Percentiles rank a stretch among this genome's conserved stretches.
Evolutionary conservation across 2,113 vertebrate genomes (phyloP).

Genomic region (Aegithalos caudatus): DNA sequence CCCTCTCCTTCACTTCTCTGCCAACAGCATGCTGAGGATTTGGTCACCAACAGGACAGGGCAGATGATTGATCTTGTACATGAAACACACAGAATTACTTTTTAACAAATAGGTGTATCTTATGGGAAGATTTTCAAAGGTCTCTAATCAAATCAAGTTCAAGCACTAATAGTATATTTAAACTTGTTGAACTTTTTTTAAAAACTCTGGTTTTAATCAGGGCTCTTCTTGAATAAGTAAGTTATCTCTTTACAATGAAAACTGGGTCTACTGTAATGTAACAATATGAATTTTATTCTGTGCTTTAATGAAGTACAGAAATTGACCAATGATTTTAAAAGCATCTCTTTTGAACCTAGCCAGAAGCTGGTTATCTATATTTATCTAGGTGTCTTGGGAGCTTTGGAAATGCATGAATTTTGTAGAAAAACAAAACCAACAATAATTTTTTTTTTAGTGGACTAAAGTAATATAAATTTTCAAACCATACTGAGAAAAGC

Average conservation of each 20-base stretch:
- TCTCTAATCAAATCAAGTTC: conserved; percentile 55
- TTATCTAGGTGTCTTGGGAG: not conserved
- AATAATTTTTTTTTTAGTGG: not conserved
- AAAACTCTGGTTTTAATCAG: conserved; percentile 5
- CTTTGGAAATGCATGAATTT: not conserved
- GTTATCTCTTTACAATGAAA: conserved; percentile 9
- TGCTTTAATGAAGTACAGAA: not conserved
- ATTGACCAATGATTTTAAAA: not conserved
- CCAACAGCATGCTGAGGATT: not conserved
- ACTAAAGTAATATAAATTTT: not conserved
- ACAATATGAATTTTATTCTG: not conserved
- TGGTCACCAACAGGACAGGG: not conserved
- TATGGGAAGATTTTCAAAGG: not conserved
- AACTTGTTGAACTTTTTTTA: not conserved
- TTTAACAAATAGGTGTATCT: not conserved
- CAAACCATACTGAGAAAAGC: not conserved
- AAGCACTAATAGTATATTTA: conserved; percentile 53
- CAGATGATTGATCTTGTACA: not conserved
- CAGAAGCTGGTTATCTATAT: not conserved
- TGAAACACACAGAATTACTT: not conserved
- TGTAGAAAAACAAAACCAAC: not conserved
- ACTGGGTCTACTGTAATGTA: not conserved
- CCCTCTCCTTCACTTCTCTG: not conserved
- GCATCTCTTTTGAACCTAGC: not conserved
- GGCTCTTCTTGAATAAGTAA: not conserved